Conservation (phyloP, 2,797 vertebrate genomes). For the Trematomus bernacchii region DNA sequence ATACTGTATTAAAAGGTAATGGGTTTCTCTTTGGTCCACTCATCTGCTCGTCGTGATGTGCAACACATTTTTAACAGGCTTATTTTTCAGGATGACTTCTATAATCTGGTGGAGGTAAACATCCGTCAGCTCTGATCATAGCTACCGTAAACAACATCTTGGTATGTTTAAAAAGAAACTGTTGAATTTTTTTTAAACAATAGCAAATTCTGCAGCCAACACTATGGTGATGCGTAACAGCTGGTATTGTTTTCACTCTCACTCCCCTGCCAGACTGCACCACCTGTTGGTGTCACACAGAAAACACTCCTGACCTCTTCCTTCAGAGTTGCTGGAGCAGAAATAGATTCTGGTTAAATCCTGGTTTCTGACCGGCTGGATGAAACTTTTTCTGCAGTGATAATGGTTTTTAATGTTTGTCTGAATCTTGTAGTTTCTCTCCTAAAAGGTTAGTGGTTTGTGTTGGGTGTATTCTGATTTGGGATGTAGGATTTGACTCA, state of each 20-base stretch:
- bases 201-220: slow-evolving; percentile 37
- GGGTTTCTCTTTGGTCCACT: neutral
- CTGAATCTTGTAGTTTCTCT: neutral
- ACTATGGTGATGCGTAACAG: slow-evolving; percentile 44
- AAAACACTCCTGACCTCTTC: slow-evolving; percentile 47
- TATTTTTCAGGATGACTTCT: neutral
- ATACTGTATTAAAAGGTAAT: neutral
- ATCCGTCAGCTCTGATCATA: neutral
- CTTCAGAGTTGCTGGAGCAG: slow-evolving; percentile 11
- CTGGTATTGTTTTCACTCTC: slow-evolving; percentile 62
- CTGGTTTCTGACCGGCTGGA: neutral
- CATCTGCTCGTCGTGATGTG: too few relatives aligned
- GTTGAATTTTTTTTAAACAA: slow-evolving; percentile 33
- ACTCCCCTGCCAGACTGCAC: slow-evolving; percentile 31
- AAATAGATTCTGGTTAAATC: slow-evolving; percentile 40
- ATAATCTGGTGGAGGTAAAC: neutral
- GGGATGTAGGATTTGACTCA: slow-evolving; percentile 5
- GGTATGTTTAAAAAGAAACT: slow-evolving; percentile 4
- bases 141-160: slow-evolving; percentile 9
- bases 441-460: neutral
- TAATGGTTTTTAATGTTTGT: neutral
- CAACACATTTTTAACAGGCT: neutral
- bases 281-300: slow-evolving; percentile 61
- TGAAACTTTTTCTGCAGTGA: neutral
- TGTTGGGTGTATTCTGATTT: neutral